A percentile compares a stretch with the other conserved stretches of the same genome.
phyloP scores from a whole-genome alignment of 2,888 invertebrate genomes.

The Prosopocoilus inquinatus region DNA sequence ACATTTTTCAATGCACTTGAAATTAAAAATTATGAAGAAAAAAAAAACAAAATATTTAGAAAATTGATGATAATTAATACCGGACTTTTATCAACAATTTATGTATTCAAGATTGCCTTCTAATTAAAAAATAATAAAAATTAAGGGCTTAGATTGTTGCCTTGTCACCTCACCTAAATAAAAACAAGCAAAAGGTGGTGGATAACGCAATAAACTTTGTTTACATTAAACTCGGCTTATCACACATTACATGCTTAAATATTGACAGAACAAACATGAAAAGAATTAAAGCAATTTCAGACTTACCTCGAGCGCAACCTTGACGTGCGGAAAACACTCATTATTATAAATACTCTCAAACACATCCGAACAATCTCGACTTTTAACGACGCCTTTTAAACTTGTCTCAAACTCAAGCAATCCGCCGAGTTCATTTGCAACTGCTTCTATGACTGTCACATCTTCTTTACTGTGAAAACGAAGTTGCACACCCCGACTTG shows the following conservation, averaged over 20 bases:
- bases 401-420: constrained; percentile 17
- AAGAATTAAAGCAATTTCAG: neutral
- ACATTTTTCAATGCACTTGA: constrained; percentile 64
- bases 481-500: neutral
- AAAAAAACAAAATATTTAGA: neutral
- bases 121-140: neutral
- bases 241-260: too few relatives aligned
- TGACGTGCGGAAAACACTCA: constrained; percentile 20
- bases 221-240: too few relatives aligned
- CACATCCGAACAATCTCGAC: neutral
- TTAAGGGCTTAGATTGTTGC: too few relatives aligned
- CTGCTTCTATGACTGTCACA: neutral
- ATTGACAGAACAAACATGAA: neutral
- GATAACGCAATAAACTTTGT: too few relatives aligned
- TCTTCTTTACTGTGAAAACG: neutral
- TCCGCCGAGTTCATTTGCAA: constrained; percentile 6
- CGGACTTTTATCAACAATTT: neutral
- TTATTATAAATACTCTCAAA: constrained; percentile 12
- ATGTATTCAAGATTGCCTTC: neutral
- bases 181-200: too few relatives aligned
- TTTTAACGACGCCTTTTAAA: neutral
- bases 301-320: constrained; percentile 30
- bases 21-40: too few relatives aligned
- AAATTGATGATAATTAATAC: neutral
- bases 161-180: too few relatives aligned